A percentile compares a stretch with the other conserved stretches of the same genome.
Conservation (phyloP, 2,888 invertebrate genomes). For the Halictus quadricinctus region DNA sequence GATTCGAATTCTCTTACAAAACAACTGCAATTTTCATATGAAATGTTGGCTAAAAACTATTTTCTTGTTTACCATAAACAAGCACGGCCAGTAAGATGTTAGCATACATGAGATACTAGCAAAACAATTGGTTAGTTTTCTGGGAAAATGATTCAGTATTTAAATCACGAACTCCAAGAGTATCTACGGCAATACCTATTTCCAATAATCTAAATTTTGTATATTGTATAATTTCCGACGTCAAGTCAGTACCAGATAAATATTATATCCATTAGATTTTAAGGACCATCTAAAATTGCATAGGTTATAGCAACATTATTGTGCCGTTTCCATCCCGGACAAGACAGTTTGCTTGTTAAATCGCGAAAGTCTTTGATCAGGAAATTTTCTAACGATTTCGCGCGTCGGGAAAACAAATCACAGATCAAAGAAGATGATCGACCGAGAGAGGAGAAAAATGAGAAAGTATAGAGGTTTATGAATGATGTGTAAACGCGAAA, state of each 20-base stretch:
- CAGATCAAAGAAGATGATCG: background rate
- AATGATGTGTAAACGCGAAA: constrained; percentile 22
- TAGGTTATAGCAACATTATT: background rate
- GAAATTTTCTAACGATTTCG: background rate
- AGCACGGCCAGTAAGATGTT: background rate
- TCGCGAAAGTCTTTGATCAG: background rate
- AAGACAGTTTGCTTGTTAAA: background rate
- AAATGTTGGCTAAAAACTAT: too few relatives aligned
- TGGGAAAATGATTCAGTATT: background rate
- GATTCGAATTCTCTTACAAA: too few relatives aligned
- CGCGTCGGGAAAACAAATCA: background rate
- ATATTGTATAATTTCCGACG: too few relatives aligned
- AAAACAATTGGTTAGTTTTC: background rate
- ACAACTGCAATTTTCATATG: too few relatives aligned
- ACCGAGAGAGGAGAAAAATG: background rate
- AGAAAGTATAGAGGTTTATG: background rate
- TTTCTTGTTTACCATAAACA: background rate
- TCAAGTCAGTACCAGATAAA: background rate
- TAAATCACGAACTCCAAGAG: too few relatives aligned
- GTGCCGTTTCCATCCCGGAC: background rate
- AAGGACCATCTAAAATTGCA: background rate
- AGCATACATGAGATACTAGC: too few relatives aligned
- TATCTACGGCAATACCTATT: too few relatives aligned
- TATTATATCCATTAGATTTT: background rate
- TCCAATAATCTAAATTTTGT: background rate